Conservation (phyloP, 1,140 invertebrate genomes). For the Bombus ignitus region DNA sequence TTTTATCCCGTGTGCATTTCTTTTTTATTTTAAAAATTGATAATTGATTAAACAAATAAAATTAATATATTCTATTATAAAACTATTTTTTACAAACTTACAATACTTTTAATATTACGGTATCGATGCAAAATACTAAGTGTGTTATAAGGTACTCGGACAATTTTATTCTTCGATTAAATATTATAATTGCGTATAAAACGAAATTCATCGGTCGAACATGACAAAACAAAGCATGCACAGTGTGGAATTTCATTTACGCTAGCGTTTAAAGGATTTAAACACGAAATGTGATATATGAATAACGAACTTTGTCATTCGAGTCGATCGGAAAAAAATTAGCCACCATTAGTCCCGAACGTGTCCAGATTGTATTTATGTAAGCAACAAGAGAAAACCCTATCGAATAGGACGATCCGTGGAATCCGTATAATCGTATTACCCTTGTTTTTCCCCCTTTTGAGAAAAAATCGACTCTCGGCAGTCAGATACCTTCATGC, state of each 20-base stretch:
- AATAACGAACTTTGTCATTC: conserved; percentile 14
- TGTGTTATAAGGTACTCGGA: too few species aligned
- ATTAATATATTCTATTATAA: too few species aligned
- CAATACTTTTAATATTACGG: neutral
- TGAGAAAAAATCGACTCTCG: conserved; percentile 48
- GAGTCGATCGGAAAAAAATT: neutral
- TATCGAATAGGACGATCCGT: conserved; percentile 6
- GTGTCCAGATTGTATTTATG: neutral
- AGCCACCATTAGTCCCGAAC: neutral
- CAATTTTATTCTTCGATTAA: too few species aligned
- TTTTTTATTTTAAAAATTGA: neutral
- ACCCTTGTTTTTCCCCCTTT: conserved; percentile 29
- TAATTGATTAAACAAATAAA: too few species aligned
- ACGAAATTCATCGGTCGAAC: neutral
- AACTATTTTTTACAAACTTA: too few species aligned
- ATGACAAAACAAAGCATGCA: neutral
- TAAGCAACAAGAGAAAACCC: neutral
- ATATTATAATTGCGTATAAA: too few species aligned
- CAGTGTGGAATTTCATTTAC: neutral
- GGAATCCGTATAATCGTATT: conserved; percentile 47
- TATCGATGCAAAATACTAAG: neutral
- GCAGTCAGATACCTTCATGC: conserved; percentile 53
- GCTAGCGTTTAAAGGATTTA: neutral
- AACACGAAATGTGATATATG: neutral
- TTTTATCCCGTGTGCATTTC: neutral